These are phyloP conservation scores for Sycobia sp. DNA, from an alignment of 1,140 invertebrate genomes.

Conservation along the genomic window DNA sequence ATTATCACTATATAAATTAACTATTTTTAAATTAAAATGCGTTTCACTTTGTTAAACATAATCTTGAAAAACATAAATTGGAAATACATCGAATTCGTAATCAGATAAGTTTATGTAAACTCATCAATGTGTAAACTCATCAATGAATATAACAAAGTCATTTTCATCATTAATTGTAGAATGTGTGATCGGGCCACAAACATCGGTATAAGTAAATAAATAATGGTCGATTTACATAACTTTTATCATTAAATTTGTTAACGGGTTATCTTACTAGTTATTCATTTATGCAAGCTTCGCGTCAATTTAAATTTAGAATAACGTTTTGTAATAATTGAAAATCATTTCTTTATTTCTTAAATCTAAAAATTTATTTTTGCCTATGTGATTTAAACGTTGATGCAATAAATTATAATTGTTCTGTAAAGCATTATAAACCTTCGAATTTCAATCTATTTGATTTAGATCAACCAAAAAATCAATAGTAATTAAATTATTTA, in stretches of 20 bases:
- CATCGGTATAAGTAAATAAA: slow-evolving; percentile 36
- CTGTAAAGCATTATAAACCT: slow-evolving; percentile 13
- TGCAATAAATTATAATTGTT: slow-evolving; percentile 49
- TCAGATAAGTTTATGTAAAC: background rate
- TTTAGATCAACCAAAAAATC: background rate
- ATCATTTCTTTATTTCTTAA: slow-evolving; percentile 41
- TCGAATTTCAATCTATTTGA: background rate
- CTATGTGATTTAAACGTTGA: slow-evolving; percentile 50
- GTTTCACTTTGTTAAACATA: too few relatives aligned
- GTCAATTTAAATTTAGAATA: background rate
- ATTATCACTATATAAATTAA: too few relatives aligned
- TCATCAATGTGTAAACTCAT: background rate
- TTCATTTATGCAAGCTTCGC: background rate
- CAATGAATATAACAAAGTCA: background rate
- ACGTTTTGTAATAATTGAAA: slow-evolving; percentile 34
- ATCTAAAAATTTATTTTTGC: too few relatives aligned
- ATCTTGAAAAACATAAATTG: slow-evolving; percentile 46
- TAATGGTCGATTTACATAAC: slow-evolving; percentile 25
- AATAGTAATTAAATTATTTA: slow-evolving; percentile 8
- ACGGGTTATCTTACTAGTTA: slow-evolving; percentile 35
- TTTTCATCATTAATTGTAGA: background rate
- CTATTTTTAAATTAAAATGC: too few relatives aligned
- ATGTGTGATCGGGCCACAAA: background rate
- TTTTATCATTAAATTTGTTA: slow-evolving; percentile 30
- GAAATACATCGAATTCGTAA: background rate